Base-by-base conservation (phyloP, 92 coral and sea anemone species). In the Ricordea florida region DNA sequence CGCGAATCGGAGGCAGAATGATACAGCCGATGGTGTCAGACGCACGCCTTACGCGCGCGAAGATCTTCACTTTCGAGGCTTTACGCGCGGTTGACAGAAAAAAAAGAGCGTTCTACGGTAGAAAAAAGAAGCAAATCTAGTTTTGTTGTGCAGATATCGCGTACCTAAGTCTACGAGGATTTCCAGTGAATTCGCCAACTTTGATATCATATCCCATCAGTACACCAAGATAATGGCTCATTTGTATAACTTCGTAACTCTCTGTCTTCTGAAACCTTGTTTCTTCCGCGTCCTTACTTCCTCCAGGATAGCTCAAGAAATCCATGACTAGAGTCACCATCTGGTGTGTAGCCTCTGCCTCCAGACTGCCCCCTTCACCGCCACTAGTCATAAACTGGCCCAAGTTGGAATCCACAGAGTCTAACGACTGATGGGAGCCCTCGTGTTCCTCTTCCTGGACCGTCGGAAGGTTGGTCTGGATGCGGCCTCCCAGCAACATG, bases 161-260 rank as follows among this genome's bases (percentile, higher is more conserved):
- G 10, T 76, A 94, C 98, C 98, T 91, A 22, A 94, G 69, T 65
- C 98, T 57, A 8, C 90, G 78, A 14, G 98, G 93, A 79, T 93
- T 91, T 9, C 98, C 98, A 14, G 98, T 94, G 37, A 94, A 94
- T 80, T 91, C 97, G 5, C 94, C 94, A 4, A 94, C 97, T 24
- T 92, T 94, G 60, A 94, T 93, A 48, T 94, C 97, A 66, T 94
- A 94, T 0, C 98, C 97, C 98, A 94, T 94, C 51, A 88, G 82
- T 1, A 94, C 91, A 7, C 98, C 98, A 15, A 94, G 80, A 38
- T 94, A 93, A 57, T 94, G 96, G 17, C 97, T 94, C 90, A 94
- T 94, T 71, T 88, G 93, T 11, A 92, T 71, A 26, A 94, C 87
- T 66, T 91, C 98, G 45, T 90, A 85, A 31, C 87, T 93, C 63